Percentiles rank a stretch among this genome's conserved stretches.
phyloP scores from a whole-genome alignment of 2,888 invertebrate genomes.

The Drosophila longiperda region DNA sequence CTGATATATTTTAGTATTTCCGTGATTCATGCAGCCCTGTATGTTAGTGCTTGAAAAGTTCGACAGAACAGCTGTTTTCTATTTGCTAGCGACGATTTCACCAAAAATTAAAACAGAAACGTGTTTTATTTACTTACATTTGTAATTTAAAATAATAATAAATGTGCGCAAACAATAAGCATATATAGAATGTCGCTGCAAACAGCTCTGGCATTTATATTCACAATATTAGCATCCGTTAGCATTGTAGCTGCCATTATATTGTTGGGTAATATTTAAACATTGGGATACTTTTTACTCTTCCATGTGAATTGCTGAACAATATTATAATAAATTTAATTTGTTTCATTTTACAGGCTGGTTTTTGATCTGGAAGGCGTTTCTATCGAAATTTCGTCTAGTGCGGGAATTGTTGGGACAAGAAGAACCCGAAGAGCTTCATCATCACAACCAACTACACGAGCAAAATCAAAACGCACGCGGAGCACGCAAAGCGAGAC shows the following conservation, averaged over 20 bases:
- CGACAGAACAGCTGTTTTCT: constrained; percentile 60
- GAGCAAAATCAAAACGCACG: constrained; percentile 76
- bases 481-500: constrained; percentile 86
- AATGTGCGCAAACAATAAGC: constrained; percentile 25
- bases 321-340: not conserved
- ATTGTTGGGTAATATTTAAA: constrained; percentile 86
- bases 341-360: constrained; percentile 89
- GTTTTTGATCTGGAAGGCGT: constrained; percentile 96
- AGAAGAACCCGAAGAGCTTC: constrained; percentile 87
- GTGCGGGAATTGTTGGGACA: constrained; percentile 94
- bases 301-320: not conserved
- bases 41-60: constrained; percentile 32
- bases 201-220: constrained; percentile 77
- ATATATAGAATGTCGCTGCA: constrained; percentile 74
- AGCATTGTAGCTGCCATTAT: constrained; percentile 87
- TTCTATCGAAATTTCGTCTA: constrained; percentile 94
- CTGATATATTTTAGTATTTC: not conserved
- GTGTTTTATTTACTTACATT: constrained; percentile 23
- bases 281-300: not conserved
- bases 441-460: constrained; percentile 30
- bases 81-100: constrained; percentile 41
- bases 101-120: constrained; percentile 33
- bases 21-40: constrained; percentile 26
- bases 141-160: constrained; percentile 4
- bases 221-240: constrained; percentile 87